Evolutionary conservation across 2,888 invertebrate genomes (phyloP), one percentile per base, ranked within the genome.

Genomic region (Caenorhabditis japonica): DNA sequence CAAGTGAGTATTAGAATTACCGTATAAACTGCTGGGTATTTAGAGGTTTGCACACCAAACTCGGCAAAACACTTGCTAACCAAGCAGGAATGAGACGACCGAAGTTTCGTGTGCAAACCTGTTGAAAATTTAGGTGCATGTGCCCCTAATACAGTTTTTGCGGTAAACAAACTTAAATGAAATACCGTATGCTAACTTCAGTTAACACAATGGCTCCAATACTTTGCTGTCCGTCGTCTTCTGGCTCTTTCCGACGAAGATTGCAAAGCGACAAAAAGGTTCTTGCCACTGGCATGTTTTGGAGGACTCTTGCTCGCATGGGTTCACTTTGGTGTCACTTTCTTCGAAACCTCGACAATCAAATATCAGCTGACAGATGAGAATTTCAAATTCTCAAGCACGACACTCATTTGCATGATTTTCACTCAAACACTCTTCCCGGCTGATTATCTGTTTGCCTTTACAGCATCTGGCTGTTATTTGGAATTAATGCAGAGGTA

Each of bases 361-460:
- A 85, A 85, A 55, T 85, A 85, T 59, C 84, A 85, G 44, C 51
- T 85, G 34, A 82, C 83, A 1, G 83, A 85, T 64, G 83, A 85
- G 61, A 79, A 60, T 2, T 82, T 78, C 49, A 77, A 77, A 49
- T 82, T 74, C 72, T 82, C 82, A 8, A 66, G 62, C 17, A 76
- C 78, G 8, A 82, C 85, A 2, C 72, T 85, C 19, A 80, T 85
- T 34, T 80, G 77, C 46, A 85, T 86, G 85, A 86, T 85, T 39
- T 84, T 86, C 76, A 87, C 86, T 7, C 86, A 86, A 49, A 86
- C 84, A 12, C 79, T 86, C 33, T 86, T 84, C 71, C 86, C 86
- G 0, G 86, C 86, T 19, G 86, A 86, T 43, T 86, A 86, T 53
- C 64, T 86, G n/a, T 87, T 77, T 64, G 82, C 82, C 0, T 86